Base-by-base conservation (phyloP, 2,888 invertebrate genomes). In the Corbicula japonica region DNA sequence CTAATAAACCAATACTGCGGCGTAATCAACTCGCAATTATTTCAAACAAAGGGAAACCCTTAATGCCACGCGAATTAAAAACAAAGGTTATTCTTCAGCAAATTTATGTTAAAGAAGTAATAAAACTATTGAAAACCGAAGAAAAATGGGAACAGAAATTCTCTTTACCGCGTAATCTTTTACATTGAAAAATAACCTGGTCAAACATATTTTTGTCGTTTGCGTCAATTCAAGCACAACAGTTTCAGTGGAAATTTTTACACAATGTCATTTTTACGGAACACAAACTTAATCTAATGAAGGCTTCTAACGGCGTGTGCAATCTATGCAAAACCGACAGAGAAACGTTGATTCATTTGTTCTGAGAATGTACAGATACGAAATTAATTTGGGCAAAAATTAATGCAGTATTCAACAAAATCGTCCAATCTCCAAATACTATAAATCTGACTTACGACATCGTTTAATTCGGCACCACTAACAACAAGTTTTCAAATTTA, bases 201-300 rank as follows among this genome's bases (percentile, higher is more conserved):
- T 4, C 5, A 12, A 12, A 30, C 30, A 15, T 15, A 12, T 4
- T 32, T 12, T 5, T 32, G 2, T 58, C 58, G 2, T 21, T 21
- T n/a, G 10, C 58, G 2, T 58, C 58, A 3, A n/a, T 18, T 35
- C 30, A 58, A 58, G 34, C 58, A 2, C 10, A 23, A 58, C 58
- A 58, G 34, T 58, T 58, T 58, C 58, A 58, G n/a, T 58, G 32
- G 32, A 58, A 58, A 12, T 58, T 58, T 28, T 5, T 58, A 15
- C 58, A 34, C n/a, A 30, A 58, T n/a, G 35, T 34, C 28, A n/a
- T 58, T 18, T 58, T 12, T 58, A 58, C 58, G 2, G 58, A 58
- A 34, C 58, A 58, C 32, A 58, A 58, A 34, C 32, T 34, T 3
- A 23, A 10, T 54, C n/a, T 54, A 23, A 28, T 12, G 30, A 28